Base-by-base conservation (phyloP, 2,888 invertebrate genomes). In the Chesias legatella region DNA sequence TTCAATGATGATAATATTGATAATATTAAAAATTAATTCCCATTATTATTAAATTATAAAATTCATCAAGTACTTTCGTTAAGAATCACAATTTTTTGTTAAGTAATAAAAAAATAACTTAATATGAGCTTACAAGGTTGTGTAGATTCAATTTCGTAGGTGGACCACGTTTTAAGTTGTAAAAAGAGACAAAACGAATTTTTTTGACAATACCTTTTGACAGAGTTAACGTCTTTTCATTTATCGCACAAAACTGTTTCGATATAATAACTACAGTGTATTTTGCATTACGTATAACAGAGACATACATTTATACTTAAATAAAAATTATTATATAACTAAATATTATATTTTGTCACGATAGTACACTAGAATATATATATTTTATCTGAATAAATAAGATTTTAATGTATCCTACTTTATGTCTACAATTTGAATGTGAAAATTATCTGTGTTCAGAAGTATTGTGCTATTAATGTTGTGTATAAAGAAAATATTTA, bases 121-220 rank as follows among this genome's bases (percentile, higher is more conserved):
- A 43, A 50, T 57, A 66, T 57, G 83, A 85, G 84, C 84, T 83
- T 84, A 76, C 69, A 69, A 72, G 82, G 83, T 81, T 83, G 84
- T 84, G 83, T 79, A 75, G 75, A 65, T 62, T 67, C 65, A 63
- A 68, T 70, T 67, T 62, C 59, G 62, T 64, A 64, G 53, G 60
- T 63, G 68, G 73, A 73, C 68, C 67, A 67, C 48, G 49, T 51
- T 58, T 63, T 67, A 58, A 58, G 43, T 61, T 55, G 38, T 36
- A 59, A 43, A 51, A n/a, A 51, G 63, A 71, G 65, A 78, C 73
- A 64, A 69, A 62, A 62, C 50, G 58, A 67, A 59, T 60, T 63
- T 35, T n/a, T 65, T 82, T 82, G 85, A 85, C 86, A 84, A 85
- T 81, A 84, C 67, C 68, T 69, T 48, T 78, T 81, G 80, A 84